Base-by-base conservation (phyloP, 2,113 vertebrate genomes). In the Catagonus wagneri region DNA sequence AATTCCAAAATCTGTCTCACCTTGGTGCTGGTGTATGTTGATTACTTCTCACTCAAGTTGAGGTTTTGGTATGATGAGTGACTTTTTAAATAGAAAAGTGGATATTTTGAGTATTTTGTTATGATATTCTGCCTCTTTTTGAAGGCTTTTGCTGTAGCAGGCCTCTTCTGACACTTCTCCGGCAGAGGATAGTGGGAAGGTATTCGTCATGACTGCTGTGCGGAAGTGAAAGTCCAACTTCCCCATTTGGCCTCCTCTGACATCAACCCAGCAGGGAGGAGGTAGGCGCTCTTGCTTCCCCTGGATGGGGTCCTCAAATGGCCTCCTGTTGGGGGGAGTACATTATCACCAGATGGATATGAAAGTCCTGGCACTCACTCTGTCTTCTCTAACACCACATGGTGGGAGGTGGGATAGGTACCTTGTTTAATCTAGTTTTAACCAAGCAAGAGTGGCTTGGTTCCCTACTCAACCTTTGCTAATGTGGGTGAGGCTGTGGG, bases 1-100 rank as follows among this genome's bases (percentile, higher is more conserved):
- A 36, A 88, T 80, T 75, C 39, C 15, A 52, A 6, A 5, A 52
- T 36, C 27, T 69, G 1, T 79, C 60, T 52, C n/a, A 58, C 9
- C 66, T 85, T 22, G 20, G n/a, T 58, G 11, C 90, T 65, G 22
- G 44, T 78, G 1, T n/a, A 39, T 29, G 20, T 52, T 54, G 23
- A 16, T 89, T 89, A 29, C 32, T 69, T 72, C 95, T 94, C 86
- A 15, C 79, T 19, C 36, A 69, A 32, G 25, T 72, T 83, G 66
- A 72, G 66, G 32, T 36, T 85, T 71, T 44, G 32, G 17, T 68
- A 44, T 68, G 23, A 32, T 50, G 9, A 44, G 2, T 25, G 14
- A 36, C 4, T 61, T 88, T 87, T 83, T 80, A 39, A 25, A 17
- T 39, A 44, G 39, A 80, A 90, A 69, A 13, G 9, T 89, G 23